A percentile compares a stretch with the other conserved stretches of the same genome.
Conservation (phyloP, 2,888 invertebrate genomes). For the Zygaena filipendulae region DNA sequence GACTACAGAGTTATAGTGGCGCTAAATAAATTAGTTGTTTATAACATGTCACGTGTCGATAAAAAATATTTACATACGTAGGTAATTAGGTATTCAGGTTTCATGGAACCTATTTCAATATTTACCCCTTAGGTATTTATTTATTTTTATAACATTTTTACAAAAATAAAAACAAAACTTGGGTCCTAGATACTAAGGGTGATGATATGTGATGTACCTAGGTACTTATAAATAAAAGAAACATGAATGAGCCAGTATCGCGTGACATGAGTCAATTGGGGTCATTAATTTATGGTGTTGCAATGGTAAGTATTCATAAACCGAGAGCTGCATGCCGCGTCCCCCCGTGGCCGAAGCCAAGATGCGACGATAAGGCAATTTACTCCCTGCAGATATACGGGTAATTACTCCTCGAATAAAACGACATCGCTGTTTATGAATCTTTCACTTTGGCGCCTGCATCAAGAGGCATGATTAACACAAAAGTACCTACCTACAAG, state of each 20-base stretch:
- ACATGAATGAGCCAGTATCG: too few relatives aligned
- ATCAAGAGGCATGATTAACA: slow-evolving; percentile 24
- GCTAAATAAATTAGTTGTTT: slow-evolving; percentile 34
- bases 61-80: too few relatives aligned
- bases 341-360: slow-evolving; percentile 23
- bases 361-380: slow-evolving; percentile 54
- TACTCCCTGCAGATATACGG: slow-evolving; percentile 57
- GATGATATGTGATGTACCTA: too few relatives aligned
- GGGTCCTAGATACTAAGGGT: too few relatives aligned
- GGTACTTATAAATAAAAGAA: too few relatives aligned
- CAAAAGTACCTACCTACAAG: slow-evolving; percentile 4
- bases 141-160: too few relatives aligned
- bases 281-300: slow-evolving; percentile 19
- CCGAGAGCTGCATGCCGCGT: slow-evolving; percentile 12
- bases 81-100: too few relatives aligned
- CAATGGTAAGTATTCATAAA: slow-evolving; percentile 22
- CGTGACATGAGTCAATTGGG: not conserved
- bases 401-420: slow-evolving; percentile 46
- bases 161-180: too few relatives aligned
- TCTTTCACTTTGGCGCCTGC: slow-evolving; percentile 27
- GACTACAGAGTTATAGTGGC: slow-evolving; percentile 30
- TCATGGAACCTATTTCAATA: too few relatives aligned
- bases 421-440: slow-evolving; percentile 24
- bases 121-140: too few relatives aligned
- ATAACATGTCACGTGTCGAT: not conserved